A percentile compares a stretch with the other conserved stretches of the same genome.
Evolutionary conservation across 2,113 vertebrate species (phyloP).

Genomic region (Gasterosteus nipponicus): DNA sequence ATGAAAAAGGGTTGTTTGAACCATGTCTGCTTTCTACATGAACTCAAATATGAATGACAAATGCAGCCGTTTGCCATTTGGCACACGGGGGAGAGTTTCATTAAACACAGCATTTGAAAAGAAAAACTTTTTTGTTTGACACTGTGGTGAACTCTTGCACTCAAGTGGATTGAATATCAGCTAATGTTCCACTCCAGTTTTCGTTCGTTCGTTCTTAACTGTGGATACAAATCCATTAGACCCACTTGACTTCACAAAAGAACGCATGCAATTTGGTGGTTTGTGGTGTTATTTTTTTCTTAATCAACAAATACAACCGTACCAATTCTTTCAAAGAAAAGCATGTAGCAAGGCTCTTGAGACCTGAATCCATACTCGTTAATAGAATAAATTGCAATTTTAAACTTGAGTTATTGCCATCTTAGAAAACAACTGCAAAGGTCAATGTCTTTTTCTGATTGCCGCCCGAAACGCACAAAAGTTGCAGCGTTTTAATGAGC

Average conservation of each 20-base stretch:
- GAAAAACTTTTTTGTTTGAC: not conserved
- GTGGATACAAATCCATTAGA: not conserved
- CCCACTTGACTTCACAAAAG: not conserved
- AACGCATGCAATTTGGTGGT: not conserved
- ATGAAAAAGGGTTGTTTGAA: slow-evolving; percentile 31
- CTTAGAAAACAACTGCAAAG: not conserved
- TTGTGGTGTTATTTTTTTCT: not conserved
- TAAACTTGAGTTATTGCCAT: not conserved
- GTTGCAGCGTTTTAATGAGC: slow-evolving; percentile 32
- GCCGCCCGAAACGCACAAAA: not conserved
- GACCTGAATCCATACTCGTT: not conserved
- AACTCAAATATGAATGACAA: slow-evolving; percentile 3
- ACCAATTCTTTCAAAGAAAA: not conserved
- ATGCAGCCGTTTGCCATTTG: not conserved
- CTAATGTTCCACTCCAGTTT: not conserved
- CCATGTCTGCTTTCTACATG: slow-evolving; percentile 6
- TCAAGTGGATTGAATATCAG: not conserved
- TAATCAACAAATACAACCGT: not conserved
- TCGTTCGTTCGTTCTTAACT: not conserved
- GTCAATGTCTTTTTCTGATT: slow-evolving; percentile 8
- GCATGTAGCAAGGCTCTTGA: not conserved
- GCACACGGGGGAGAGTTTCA: not conserved
- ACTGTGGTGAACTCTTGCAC: not conserved
- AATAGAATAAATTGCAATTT: slow-evolving; percentile 1
- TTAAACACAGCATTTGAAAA: not conserved